Evolutionary conservation across 2,797 vertebrate species (phyloP).

Genomic region (Cephalopachus bancanus): DNA sequence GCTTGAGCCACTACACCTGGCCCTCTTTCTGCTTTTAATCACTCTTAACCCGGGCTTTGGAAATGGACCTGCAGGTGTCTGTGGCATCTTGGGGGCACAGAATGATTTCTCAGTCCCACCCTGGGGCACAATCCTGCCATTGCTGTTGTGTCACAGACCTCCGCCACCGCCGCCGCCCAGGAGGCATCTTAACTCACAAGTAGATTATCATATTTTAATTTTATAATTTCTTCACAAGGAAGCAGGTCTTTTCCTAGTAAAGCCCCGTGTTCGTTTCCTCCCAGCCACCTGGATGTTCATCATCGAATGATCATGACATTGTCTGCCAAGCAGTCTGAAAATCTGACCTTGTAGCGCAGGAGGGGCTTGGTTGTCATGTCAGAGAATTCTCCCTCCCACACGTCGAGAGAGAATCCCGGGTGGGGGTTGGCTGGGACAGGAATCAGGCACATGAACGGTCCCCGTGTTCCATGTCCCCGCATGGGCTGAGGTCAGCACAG

Average conservation of each 20-base stretch:
- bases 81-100: conserved; percentile 60
- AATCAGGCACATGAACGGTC: background rate
- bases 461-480: background rate
- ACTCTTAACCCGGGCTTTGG: conserved; percentile 84
- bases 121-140: conserved; percentile 60
- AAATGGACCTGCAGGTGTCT: conserved; percentile 81
- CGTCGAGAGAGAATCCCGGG: background rate
- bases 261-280: conserved; percentile 87
- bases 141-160: conserved; percentile 72
- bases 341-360: conserved; percentile 56
- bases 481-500: background rate
- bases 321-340: conserved; percentile 8
- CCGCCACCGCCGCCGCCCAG: background rate
- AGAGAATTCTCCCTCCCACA: conserved; percentile 35
- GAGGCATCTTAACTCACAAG: conserved; percentile 80
- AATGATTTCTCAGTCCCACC: conserved; percentile 60
- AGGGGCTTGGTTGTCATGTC: conserved; percentile 39
- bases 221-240: conserved; percentile 89
- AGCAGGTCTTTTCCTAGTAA: conserved; percentile 84
- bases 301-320: conserved; percentile 84
- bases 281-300: conserved; percentile 86
- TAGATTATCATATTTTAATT: conserved; percentile 88
- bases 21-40: conserved; percentile 80
- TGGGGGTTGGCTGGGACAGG: background rate
- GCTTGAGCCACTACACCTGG: conserved; percentile 47